phyloP scores from a whole-genome alignment of 1,140 invertebrate species.

The Zaprionus nigranus region DNA sequence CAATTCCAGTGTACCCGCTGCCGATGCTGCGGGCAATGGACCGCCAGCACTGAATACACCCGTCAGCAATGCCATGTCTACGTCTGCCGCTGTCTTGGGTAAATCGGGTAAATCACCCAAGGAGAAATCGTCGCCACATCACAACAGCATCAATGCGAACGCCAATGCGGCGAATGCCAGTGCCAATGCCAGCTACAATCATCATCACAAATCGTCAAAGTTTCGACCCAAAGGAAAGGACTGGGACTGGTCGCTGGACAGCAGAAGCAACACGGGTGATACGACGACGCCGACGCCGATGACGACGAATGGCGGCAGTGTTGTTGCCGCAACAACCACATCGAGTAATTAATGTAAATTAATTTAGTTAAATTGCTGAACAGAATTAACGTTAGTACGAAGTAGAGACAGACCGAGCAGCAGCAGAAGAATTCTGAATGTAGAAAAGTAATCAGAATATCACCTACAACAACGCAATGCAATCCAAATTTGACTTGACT shows the following conservation, averaged over 20 bases:
- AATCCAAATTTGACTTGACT: slow-evolving; percentile 27
- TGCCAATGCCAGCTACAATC: slow-evolving; percentile 54
- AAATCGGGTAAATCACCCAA: slow-evolving; percentile 75
- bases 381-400: slow-evolving; percentile 23
- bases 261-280: slow-evolving; percentile 72
- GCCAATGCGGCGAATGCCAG: slow-evolving; percentile 26
- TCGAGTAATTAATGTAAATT: slow-evolving; percentile 77
- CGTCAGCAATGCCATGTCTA: background rate
- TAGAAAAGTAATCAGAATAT: slow-evolving; percentile 4
- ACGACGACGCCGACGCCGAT: slow-evolving; percentile 30
- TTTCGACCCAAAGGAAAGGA: slow-evolving; percentile 91
- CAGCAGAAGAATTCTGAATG: background rate
- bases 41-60: slow-evolving; percentile 27
- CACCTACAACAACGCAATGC: background rate
- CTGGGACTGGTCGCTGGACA: slow-evolving; percentile 88
- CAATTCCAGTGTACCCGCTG: slow-evolving; percentile 69
- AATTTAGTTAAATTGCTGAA: slow-evolving; percentile 79
- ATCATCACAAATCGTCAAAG: slow-evolving; percentile 85
- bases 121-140: slow-evolving; percentile 70
- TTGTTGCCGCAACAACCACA: slow-evolving; percentile 62
- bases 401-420: background rate
- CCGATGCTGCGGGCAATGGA: slow-evolving; percentile 70
- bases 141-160: slow-evolving; percentile 40
- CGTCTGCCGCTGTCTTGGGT: slow-evolving; percentile 12
- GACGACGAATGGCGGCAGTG: slow-evolving; percentile 44